Conservation (phyloP, 2,888 invertebrate genomes). For the Pachymerium ferrugineum region DNA sequence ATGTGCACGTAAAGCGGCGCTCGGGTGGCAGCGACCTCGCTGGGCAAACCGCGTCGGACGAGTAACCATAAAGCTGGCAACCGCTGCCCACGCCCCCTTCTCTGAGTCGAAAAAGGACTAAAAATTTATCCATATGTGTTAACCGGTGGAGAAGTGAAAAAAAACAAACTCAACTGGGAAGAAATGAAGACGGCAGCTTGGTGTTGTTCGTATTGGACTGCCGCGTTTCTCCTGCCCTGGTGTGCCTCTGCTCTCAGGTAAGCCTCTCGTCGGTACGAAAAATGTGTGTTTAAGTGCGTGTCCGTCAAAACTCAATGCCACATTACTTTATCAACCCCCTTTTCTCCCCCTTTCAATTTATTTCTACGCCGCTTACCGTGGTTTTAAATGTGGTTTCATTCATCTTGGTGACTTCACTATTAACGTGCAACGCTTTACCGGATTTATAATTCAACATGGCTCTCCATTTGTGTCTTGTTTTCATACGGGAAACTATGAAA, state of each 20-base stretch:
- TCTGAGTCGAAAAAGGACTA: neutral
- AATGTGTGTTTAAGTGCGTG: neutral
- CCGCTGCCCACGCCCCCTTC: constrained; percentile 10
- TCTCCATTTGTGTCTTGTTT: neutral
- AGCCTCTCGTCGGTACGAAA: neutral
- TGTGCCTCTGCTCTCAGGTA: constrained; percentile 20
- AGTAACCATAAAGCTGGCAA: neutral
- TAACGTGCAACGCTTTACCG: neutral
- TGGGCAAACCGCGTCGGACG: constrained; percentile 7
- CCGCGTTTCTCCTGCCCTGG: constrained; percentile 15
- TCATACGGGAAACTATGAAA: no score
- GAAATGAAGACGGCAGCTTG: constrained; percentile 7
- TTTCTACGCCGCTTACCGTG: no score
- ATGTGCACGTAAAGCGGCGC: constrained; percentile 23
- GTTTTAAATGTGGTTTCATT: neutral
- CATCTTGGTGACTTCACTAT: constrained; percentile 13
- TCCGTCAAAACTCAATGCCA: no score
- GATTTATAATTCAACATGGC: constrained; percentile 13
- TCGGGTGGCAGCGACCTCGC: constrained; percentile 27
- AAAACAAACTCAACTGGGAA: neutral
- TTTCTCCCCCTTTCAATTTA: no score
- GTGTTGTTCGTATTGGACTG: constrained; percentile 16
- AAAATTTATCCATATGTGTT: neutral
- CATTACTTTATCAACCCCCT: no score
- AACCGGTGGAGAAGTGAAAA: neutral